Conservation (phyloP, 2,113 vertebrate species). For the Chlorocebus sabaeus region DNA sequence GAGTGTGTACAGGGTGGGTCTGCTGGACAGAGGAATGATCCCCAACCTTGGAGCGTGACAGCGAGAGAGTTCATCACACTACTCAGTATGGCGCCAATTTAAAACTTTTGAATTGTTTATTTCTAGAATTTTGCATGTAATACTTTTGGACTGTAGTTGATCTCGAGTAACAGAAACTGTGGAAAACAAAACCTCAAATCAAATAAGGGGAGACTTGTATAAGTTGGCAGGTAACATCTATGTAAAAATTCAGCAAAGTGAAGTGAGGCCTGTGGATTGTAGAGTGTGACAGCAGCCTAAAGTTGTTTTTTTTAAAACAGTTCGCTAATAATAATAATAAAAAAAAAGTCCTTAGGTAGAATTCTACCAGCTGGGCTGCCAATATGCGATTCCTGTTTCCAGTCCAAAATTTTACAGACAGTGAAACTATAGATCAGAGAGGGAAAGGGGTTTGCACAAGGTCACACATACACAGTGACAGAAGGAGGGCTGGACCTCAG, state of each 20-base stretch:
- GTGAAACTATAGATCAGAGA: background rate
- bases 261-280: background rate
- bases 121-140: background rate
- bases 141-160: background rate
- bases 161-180: background rate
- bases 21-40: background rate
- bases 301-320: background rate
- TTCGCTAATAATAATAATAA: background rate
- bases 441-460: background rate
- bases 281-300: background rate
- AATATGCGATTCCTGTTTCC: background rate
- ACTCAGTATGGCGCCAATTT: background rate
- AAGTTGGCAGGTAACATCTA: background rate
- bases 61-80: background rate
- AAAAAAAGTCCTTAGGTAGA: background rate
- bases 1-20: background rate
- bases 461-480: background rate
- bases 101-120: background rate
- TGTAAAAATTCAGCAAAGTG: background rate
- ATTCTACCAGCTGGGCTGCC: slow-evolving; percentile 32
- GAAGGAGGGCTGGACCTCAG: background rate
- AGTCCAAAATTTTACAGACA: slow-evolving; percentile 14
- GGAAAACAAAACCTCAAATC: background rate
- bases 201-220: background rate
- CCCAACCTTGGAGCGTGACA: background rate